These are phyloP conservation scores for Trimorus sp. DNA, from an alignment of 2,888 invertebrate species.

Conservation along the genomic window DNA sequence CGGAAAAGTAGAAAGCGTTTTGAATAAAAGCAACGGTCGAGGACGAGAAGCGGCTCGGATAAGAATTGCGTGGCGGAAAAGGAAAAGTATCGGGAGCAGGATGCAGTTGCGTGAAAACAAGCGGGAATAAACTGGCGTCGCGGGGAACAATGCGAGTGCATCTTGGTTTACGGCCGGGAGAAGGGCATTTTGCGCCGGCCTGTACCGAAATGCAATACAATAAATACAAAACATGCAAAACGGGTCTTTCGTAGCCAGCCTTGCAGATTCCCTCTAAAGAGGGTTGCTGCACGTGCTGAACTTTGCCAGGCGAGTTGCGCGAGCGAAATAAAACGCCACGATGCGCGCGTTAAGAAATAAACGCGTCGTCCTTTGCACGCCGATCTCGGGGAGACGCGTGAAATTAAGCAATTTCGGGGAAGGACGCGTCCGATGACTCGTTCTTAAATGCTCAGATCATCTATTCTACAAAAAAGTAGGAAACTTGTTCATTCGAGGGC, in stretches of 20 bases:
- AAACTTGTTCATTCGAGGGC: too few species aligned
- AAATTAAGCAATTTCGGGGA: conserved; percentile 7
- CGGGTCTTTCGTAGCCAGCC: conserved; percentile 66
- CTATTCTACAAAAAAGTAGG: too few species aligned
- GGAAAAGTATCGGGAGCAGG: conserved; percentile 5
- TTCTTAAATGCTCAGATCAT: too few species aligned
- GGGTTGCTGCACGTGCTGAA: conserved; percentile 66
- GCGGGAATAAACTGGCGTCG: conserved; percentile 17
- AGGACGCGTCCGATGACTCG: too few species aligned
- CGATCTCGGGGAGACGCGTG: conserved; percentile 24
- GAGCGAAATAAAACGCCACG: conserved; percentile 58
- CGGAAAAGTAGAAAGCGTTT: too few species aligned
- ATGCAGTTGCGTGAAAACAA: neutral
- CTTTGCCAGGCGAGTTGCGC: conserved; percentile 59
- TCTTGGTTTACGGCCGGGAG: conserved; percentile 13
- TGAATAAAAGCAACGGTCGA: too few species aligned
- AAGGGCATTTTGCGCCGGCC: conserved; percentile 50
- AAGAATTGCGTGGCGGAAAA: neutral
- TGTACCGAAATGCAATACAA: conserved; percentile 68
- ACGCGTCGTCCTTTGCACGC: conserved; percentile 25
- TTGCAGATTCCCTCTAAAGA: conserved; percentile 64
- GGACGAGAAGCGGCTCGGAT: too few species aligned
- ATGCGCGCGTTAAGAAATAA: conserved; percentile 36
- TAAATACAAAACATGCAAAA: conserved; percentile 67
- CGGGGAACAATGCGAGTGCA: conserved; percentile 42